Evolutionary conservation across 2,888 invertebrate genomes (phyloP).

Genomic region (Rhodophaea formosa): DNA sequence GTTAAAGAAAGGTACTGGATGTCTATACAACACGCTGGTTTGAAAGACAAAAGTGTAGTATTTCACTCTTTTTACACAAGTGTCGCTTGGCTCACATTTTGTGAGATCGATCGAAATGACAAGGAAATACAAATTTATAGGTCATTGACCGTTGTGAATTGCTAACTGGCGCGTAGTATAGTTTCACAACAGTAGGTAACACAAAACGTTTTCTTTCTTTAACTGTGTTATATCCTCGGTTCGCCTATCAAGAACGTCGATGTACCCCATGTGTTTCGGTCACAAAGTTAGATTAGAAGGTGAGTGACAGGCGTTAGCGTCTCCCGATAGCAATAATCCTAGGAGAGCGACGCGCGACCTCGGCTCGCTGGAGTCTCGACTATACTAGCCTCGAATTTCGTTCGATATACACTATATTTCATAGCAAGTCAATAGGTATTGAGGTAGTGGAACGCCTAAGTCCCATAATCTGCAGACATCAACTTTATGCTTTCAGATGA

Average conservation of each 20-base stretch:
- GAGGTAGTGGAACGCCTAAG: no score
- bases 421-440: no score
- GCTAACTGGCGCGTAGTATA: neutral
- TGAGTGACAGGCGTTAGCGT: constrained; percentile 25
- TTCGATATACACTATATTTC: neutral
- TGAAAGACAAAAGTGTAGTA: neutral
- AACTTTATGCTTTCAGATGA: no score
- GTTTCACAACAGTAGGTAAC: neutral
- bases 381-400: neutral
- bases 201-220: neutral
- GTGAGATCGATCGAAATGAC: no score
- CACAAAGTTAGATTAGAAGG: constrained; percentile 28
- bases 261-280: constrained; percentile 17
- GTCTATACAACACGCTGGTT: neutral
- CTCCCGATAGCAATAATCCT: constrained; percentile 27
- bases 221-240: neutral
- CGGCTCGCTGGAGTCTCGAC: neutral
- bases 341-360: constrained; percentile 13
- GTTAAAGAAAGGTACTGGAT: neutral
- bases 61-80: neutral
- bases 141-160: neutral
- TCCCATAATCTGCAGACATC: no score
- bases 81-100: no score
- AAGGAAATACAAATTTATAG: no score
- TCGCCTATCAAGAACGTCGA: neutral